phyloP scores from a whole-genome alignment of 2,888 invertebrate species.

The Amblyjoppa proteus region DNA sequence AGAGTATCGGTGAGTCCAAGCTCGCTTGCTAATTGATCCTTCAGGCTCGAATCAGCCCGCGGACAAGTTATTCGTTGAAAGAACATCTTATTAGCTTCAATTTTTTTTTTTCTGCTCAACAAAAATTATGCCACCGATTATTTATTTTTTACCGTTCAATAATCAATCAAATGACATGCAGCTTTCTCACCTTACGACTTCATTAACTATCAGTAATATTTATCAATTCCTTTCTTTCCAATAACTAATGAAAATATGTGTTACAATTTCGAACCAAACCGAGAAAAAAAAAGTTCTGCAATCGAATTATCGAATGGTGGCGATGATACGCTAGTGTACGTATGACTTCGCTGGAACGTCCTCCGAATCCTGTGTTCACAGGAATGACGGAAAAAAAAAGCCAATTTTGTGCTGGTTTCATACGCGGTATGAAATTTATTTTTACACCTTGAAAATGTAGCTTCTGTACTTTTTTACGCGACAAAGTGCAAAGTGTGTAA shows the following conservation, averaged over 20 bases:
- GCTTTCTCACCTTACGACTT: slow-evolving; percentile 34
- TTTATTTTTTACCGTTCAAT: slow-evolving; percentile 13
- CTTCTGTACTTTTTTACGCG: neutral
- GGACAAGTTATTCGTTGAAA: slow-evolving; percentile 8
- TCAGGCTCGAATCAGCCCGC: neutral
- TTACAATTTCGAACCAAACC: neutral
- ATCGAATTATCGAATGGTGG: slow-evolving; percentile 13
- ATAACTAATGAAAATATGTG: neutral
- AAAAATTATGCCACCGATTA: slow-evolving; percentile 7
- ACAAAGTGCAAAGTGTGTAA: slow-evolving; percentile 11
- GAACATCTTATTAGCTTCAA: neutral
- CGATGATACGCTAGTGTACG: slow-evolving; percentile 67
- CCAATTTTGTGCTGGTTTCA: neutral
- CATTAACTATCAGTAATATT: slow-evolving; percentile 14
- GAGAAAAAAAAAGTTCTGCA: slow-evolving; percentile 22
- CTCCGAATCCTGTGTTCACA: slow-evolving; percentile 83
- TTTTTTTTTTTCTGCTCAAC: slow-evolving; percentile 4
- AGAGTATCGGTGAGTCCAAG: slow-evolving; percentile 87
- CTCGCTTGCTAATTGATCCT: neutral
- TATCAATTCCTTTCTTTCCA: neutral
- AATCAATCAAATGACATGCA: slow-evolving; percentile 44
- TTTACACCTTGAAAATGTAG: neutral
- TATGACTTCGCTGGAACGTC: slow-evolving; percentile 75
- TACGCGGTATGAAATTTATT: neutral
- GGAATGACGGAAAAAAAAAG: slow-evolving; percentile 75